Evolutionary conservation across 2,113 vertebrate genomes (phyloP).

Genomic region (Elephantulus edwardii): DNA sequence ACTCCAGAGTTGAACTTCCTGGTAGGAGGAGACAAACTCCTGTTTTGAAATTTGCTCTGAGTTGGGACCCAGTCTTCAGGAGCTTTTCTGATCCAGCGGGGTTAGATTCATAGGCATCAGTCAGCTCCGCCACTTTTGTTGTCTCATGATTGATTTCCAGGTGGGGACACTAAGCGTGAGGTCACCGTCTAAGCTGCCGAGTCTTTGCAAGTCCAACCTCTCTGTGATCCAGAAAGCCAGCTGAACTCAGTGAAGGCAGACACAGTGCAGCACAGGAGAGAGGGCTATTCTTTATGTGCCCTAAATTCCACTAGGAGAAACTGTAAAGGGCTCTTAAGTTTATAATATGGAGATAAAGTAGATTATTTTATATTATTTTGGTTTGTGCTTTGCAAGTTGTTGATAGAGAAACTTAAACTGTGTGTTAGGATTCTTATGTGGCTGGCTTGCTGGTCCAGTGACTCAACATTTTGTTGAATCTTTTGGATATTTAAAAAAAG

Average conservation of each 20-base stretch:
- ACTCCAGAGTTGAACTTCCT: conserved; percentile 4
- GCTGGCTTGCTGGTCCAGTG: background rate
- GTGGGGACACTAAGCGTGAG: background rate
- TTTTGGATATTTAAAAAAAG: background rate
- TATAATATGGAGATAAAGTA: background rate
- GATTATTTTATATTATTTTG: background rate
- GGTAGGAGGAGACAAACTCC: background rate
- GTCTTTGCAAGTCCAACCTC: conserved; percentile 18
- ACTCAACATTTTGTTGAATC: conserved; percentile 5
- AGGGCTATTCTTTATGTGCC: conserved; percentile 2
- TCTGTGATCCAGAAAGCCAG: background rate
- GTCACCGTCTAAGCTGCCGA: background rate
- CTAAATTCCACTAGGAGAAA: conserved; percentile 27
- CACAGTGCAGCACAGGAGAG: background rate
- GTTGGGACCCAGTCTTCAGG: background rate
- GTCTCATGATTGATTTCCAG: background rate
- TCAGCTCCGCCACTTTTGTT: background rate
- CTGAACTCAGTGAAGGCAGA: background rate
- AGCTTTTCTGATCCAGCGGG: background rate
- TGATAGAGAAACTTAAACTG: background rate
- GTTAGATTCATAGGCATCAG: background rate
- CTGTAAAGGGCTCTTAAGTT: conserved; percentile 10
- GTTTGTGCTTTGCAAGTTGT: conserved; percentile 15
- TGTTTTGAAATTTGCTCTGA: background rate
- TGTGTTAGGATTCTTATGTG: background rate